Base-by-base conservation (phyloP, 2,113 vertebrate genomes). In the Triplophysa siluroides region DNA sequence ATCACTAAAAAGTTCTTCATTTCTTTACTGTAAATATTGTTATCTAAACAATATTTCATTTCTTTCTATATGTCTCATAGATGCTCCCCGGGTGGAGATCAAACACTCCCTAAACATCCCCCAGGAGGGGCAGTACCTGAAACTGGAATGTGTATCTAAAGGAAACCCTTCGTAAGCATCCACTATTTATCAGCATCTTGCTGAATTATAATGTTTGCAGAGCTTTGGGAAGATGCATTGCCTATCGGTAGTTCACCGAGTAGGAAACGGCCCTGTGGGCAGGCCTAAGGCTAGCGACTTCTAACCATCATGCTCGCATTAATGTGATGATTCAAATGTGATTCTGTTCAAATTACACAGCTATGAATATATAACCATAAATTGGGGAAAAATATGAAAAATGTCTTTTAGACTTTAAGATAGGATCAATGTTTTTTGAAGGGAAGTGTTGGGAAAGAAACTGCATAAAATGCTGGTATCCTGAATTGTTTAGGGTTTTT, bases 161-260 rank as follows among this genome's bases (percentile, higher is more conserved):
- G 98, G 96, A 92, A 98, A 99, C 91, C 98, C 98, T 86, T 94
- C 95, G 98, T 99, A 95, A 98, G 97, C 43, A 72, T 76, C 29
- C 19, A 23, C 56, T 54, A 54, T 86, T 81, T 56, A 65, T 66
- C 33, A 78, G 50, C 41, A 65, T 77, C 62, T 65, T 19, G 1
- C 16, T 50, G 60, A 76, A 76, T 38, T 52, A 54, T 33, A 77
- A 66, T 63, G 75, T 52, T 77, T 50, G 19, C 24, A 54, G 26
- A 52, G 62, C 62, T 77, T 77, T 52, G 26, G 62, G 62, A 65
- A 76, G 41, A 29, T 76, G 19, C 16, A 9, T 71, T 54, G 47
- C 47, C 38, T 38, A 38, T 72, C 26, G 21, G 10, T 18, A n/a
- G 21, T 38, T 58, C 75, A 50, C 23, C 43, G 47, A 24, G 45